Percentiles rank a stretch among this genome's conserved stretches.
Evolutionary conservation across 53 echinoderm and acorn worm genomes (phyloP).

Genomic region (Holothuria scabra): DNA sequence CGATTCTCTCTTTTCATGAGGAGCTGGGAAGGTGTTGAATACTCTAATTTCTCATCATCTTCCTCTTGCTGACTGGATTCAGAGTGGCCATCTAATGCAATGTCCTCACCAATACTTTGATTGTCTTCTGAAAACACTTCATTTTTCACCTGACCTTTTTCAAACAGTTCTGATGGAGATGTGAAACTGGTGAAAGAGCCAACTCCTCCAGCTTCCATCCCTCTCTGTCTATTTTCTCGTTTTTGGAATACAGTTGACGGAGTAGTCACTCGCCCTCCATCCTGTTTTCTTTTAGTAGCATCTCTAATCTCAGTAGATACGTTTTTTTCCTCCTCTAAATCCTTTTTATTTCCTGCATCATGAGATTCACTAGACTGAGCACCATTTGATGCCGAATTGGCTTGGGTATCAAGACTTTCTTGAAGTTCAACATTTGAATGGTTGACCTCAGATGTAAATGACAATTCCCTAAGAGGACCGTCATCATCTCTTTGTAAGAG

Average conservation of each 20-base stretch:
- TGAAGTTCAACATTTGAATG: too few relatives aligned
- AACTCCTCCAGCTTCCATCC: slow-evolving; percentile 4
- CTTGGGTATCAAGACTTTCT: too few relatives aligned
- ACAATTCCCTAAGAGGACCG: too few relatives aligned
- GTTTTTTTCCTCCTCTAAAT: too few relatives aligned
- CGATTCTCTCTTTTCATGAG: slow-evolving; percentile 14
- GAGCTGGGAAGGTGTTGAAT: slow-evolving; percentile 36
- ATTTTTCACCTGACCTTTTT: not conserved
- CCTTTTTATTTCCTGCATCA: not conserved
- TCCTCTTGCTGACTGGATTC: not conserved
- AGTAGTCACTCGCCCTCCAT: not conserved
- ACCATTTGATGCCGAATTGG: too few relatives aligned
- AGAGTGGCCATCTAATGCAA: not conserved
- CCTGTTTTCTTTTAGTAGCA: too few relatives aligned
- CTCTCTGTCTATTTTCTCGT: not conserved
- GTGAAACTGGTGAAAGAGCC: slow-evolving; percentile 42
- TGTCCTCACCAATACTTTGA: not conserved
- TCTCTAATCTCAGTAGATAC: too few relatives aligned
- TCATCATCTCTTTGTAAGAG: not conserved
- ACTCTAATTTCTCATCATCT: not conserved
- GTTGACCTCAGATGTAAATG: too few relatives aligned
- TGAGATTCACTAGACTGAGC: not conserved
- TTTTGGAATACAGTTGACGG: slow-evolving; percentile 30
- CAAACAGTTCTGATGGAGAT: slow-evolving; percentile 16
- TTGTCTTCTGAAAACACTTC: not conserved